These are phyloP conservation scores for Carduelis carduelis DNA, from an alignment of 2,797 vertebrate genomes.

Conservation along the genomic window DNA sequence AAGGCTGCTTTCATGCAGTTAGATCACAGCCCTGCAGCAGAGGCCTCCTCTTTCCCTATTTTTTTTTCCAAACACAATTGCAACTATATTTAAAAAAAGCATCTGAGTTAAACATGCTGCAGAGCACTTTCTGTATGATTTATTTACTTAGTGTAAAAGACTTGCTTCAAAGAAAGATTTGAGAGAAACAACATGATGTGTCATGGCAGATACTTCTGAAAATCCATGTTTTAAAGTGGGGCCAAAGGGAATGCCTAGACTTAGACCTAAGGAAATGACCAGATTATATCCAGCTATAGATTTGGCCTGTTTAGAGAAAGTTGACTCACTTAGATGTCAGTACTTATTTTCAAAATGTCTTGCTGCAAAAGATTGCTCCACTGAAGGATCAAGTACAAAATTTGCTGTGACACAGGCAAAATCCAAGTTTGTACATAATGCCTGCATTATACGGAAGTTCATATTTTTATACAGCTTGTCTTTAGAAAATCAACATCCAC, in stretches of 20 bases:
- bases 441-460: not conserved
- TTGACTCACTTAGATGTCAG: not conserved
- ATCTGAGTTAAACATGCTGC: not conserved
- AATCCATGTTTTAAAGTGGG: not conserved
- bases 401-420: not conserved
- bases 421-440: not conserved
- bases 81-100: not conserved
- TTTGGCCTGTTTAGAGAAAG: not conserved
- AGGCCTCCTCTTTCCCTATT: not conserved
- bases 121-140: not conserved
- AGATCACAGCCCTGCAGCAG: not conserved
- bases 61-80: not conserved
- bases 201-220: not conserved
- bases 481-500: not conserved
- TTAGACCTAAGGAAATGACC: not conserved
- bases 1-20: not conserved
- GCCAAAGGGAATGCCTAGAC: not conserved
- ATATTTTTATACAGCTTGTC: not conserved
- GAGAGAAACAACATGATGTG: not conserved
- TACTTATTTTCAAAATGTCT: not conserved
- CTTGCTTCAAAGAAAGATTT: not conserved
- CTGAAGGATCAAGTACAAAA: not conserved
- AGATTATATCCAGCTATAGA: not conserved
- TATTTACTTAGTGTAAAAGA: not conserved
- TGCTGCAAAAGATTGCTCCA: not conserved